Conservation (phyloP, 2,888 invertebrate species). For the Tortrix viridana region DNA sequence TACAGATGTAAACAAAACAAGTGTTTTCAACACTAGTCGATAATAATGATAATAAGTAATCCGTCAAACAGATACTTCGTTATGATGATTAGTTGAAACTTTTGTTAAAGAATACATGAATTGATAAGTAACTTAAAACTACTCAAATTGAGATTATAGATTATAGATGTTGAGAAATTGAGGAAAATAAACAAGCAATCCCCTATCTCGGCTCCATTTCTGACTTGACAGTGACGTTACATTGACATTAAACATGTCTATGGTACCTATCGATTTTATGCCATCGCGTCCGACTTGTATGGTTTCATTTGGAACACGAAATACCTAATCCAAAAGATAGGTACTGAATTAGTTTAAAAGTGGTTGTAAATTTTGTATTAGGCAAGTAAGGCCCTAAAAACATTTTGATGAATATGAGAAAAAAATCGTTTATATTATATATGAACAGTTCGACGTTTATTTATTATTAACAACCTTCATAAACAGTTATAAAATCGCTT, state of each 20-base stretch:
- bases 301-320: too few relatives aligned
- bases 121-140: not conserved
- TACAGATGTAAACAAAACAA: conserved; percentile 43
- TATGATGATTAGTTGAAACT: not conserved
- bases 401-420: too few relatives aligned
- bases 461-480: not conserved
- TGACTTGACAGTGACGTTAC: too few relatives aligned
- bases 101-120: not conserved
- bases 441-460: not conserved
- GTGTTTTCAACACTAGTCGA: not conserved
- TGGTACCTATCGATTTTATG: conserved; percentile 2
- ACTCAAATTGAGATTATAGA: conserved; percentile 1
- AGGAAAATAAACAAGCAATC: conserved; percentile 16
- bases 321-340: too few relatives aligned
- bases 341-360: too few relatives aligned
- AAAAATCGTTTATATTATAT: too few relatives aligned
- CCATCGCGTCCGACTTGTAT: too few relatives aligned
- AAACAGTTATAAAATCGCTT: conserved; percentile 5
- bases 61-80: not conserved
- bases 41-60: not conserved
- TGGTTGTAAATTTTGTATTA: not conserved
- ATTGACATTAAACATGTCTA: conserved; percentile 11
- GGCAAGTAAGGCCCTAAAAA: too few relatives aligned
- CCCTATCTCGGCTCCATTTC: conserved; percentile 27
- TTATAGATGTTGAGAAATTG: conserved; percentile 1